A percentile compares a stretch with the other conserved stretches of the same genome.
These are phyloP conservation scores for Ictalurus punctatus DNA, from an alignment of 2,113 vertebrate species.

Conservation along the genomic window DNA sequence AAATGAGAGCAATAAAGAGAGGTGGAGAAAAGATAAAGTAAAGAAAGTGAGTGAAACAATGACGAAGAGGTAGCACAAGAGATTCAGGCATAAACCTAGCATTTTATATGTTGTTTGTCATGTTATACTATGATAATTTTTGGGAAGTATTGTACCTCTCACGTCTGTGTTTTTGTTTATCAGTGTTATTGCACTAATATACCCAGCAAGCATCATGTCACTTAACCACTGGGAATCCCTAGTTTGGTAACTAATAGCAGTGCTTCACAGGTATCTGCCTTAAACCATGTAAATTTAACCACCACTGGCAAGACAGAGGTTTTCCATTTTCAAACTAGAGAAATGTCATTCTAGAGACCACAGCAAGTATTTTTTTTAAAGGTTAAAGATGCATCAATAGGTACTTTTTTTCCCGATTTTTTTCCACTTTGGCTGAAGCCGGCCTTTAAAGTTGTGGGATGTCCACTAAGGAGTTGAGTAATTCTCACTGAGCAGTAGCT, in stretches of 20 bases:
- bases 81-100: background rate
- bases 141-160: background rate
- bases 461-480: background rate
- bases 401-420: background rate
- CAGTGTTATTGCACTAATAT: background rate
- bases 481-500: background rate
- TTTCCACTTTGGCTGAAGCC: background rate
- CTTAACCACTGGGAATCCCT: background rate
- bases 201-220: background rate
- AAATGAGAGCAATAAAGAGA: background rate
- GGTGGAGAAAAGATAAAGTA: too few species aligned
- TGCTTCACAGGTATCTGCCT: background rate
- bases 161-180: background rate
- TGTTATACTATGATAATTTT: background rate
- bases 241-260: background rate
- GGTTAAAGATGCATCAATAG: background rate
- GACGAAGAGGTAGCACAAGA: background rate
- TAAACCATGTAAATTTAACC: background rate
- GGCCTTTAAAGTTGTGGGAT: background rate
- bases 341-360: background rate
- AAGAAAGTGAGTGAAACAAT: background rate
- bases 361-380: background rate
- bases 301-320: background rate
- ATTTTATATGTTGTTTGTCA: background rate
- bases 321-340: background rate